A percentile compares a stretch with the other conserved stretches of the same genome.
phyloP scores from a whole-genome alignment of 2,113 vertebrate genomes.

The Heterocephalus glaber region DNA sequence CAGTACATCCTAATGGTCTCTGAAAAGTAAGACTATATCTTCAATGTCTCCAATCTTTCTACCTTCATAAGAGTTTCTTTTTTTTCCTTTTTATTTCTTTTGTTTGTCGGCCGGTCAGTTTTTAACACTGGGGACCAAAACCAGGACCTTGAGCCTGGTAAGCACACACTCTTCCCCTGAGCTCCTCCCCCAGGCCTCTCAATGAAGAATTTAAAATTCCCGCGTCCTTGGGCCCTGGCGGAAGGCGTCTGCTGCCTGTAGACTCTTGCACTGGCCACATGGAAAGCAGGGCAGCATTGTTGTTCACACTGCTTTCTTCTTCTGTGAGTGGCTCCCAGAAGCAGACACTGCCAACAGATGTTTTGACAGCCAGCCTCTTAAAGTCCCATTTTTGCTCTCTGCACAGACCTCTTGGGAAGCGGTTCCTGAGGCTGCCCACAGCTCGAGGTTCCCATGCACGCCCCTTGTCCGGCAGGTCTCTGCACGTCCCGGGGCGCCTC shows the following conservation, averaged over 20 bases:
- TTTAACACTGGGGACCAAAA: not conserved
- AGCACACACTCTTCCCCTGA: not conserved
- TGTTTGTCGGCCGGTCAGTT: not conserved
- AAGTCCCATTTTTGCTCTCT: constrained; percentile 38
- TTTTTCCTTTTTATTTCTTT: not conserved
- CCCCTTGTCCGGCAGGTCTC: constrained; percentile 58
- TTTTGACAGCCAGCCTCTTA: constrained; percentile 42
- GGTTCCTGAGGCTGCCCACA: not conserved
- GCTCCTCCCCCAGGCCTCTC: not conserved
- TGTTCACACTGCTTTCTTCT: not conserved
- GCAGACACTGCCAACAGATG: not conserved
- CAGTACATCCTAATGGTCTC: not conserved
- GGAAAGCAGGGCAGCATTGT: not conserved
- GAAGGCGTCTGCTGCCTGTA: not conserved
- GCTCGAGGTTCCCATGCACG: constrained; percentile 2
- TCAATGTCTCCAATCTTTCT: not conserved
- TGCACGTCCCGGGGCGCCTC: not conserved
- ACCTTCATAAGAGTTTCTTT: not conserved
- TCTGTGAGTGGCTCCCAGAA: not conserved
- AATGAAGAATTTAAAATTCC: not conserved
- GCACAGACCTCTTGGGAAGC: constrained; percentile 35
- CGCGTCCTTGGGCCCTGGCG: constrained; percentile 3
- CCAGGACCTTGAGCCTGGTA: not conserved
- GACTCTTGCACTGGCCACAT: not conserved
- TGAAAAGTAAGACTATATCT: not conserved